These are phyloP conservation scores for Cyphomyrus discorhynchus DNA, from an alignment of 2,113 vertebrate species.

Conservation along the genomic window DNA sequence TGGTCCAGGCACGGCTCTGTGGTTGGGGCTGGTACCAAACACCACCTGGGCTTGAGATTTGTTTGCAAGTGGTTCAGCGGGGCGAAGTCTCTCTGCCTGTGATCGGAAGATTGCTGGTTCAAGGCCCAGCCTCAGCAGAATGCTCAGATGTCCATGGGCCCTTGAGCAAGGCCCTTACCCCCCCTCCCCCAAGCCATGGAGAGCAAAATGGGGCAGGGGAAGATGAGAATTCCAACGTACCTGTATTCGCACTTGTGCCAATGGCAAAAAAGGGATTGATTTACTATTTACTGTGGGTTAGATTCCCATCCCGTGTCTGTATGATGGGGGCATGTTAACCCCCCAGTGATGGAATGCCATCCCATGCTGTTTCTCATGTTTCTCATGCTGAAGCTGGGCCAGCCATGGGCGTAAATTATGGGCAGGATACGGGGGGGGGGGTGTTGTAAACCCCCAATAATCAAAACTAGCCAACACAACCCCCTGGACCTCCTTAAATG, in stretches of 20 bases:
- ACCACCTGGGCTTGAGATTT: not conserved
- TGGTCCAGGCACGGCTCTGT: not conserved
- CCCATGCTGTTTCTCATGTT: not conserved
- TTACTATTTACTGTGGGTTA: not conserved
- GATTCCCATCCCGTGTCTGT: not conserved
- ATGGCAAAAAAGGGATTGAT: not conserved
- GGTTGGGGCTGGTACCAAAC: not conserved
- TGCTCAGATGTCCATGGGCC: not conserved
- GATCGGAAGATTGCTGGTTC: not conserved
- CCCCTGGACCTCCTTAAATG: no score
- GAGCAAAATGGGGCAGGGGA: not conserved
- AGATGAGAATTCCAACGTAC: not conserved
- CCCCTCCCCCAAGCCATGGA: not conserved
- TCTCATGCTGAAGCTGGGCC: not conserved
- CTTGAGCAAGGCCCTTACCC: not conserved
- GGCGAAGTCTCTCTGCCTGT: not conserved
- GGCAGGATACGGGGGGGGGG: no score
- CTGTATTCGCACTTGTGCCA: not conserved
- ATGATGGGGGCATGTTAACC: not conserved
- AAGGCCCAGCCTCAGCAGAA: not conserved
- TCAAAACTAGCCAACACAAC: no score
- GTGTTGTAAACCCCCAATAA: no score
- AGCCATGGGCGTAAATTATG: no score
- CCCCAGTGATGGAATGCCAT: not conserved
- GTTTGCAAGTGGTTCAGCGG: not conserved